Percentiles rank a stretch among this genome's conserved stretches.
Evolutionary conservation across 2,888 invertebrate genomes (phyloP).

Genomic region (Lysandra bellargus): DNA sequence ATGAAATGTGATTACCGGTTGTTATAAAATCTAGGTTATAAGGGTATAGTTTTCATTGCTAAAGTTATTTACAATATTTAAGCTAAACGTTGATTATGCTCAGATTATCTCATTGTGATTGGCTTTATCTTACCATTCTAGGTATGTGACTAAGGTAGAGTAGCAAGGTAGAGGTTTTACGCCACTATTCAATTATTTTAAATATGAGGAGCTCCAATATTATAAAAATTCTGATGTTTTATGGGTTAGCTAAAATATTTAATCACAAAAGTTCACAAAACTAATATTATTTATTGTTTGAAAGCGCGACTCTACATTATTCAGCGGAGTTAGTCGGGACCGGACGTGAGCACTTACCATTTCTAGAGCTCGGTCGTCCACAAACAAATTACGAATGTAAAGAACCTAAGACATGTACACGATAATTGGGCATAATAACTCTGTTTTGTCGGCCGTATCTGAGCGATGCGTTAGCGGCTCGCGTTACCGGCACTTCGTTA

Average conservation of each 20-base stretch:
- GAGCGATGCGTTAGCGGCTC: constrained; percentile 3
- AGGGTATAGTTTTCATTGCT: too few relatives aligned
- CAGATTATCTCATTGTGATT: neutral
- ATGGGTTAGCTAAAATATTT: neutral
- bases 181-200: neutral
- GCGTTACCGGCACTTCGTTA: constrained; percentile 8
- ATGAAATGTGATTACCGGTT: neutral
- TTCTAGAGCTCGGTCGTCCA: constrained; percentile 13
- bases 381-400: constrained; percentile 7
- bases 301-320: neutral
- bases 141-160: neutral
- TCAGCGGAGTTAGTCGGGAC: neutral
- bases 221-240: neutral
- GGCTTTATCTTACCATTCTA: too few relatives aligned
- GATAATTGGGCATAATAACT: constrained; percentile 14
- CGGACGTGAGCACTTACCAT: constrained; percentile 16
- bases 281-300: neutral
- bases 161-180: neutral
- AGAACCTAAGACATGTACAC: constrained; percentile 16
- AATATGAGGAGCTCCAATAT: neutral
- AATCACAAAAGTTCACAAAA: neutral
- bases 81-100: neutral
- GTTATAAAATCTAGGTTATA: too few relatives aligned
- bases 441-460: constrained; percentile 8
- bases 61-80: too few relatives aligned